These are phyloP conservation scores for Eretmocerus hayati DNA, from an alignment of 2,888 invertebrate genomes.

Conservation along the genomic window DNA sequence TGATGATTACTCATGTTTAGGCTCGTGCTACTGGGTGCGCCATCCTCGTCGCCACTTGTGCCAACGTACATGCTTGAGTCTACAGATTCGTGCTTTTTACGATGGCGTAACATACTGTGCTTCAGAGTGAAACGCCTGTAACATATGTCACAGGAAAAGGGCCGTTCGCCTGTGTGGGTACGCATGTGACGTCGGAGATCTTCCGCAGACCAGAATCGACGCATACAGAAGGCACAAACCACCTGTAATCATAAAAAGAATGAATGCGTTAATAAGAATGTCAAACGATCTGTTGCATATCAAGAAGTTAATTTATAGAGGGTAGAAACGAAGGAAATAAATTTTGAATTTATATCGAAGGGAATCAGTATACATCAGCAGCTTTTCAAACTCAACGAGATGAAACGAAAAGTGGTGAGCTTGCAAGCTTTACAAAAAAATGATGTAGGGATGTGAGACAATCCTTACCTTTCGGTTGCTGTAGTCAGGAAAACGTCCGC, in stretches of 20 bases:
- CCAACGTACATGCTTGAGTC: slow-evolving; percentile 52
- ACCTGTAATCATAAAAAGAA: slow-evolving; percentile 48
- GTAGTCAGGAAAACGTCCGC: slow-evolving; percentile 79
- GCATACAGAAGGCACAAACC: slow-evolving; percentile 86
- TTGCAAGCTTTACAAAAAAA: too few relatives aligned
- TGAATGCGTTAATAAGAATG: not conserved
- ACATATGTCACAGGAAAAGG: slow-evolving; percentile 88
- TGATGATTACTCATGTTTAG: slow-evolving; percentile 2
- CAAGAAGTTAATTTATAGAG: too few relatives aligned
- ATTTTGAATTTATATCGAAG: too few relatives aligned
- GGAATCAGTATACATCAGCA: too few relatives aligned
- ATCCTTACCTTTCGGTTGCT: slow-evolving; percentile 70
- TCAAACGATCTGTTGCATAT: too few relatives aligned
- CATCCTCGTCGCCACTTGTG: slow-evolving; percentile 52
- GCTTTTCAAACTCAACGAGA: too few relatives aligned
- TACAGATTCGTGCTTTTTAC: slow-evolving; percentile 76
- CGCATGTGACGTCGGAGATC: slow-evolving; percentile 90
- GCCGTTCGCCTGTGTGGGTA: slow-evolving; percentile 86
- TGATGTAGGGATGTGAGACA: too few relatives aligned
- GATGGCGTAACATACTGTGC: slow-evolving; percentile 89
- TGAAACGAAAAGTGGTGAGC: too few relatives aligned
- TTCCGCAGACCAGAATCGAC: slow-evolving; percentile 92
- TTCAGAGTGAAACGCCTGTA: slow-evolving; percentile 82
- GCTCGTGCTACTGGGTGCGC: not conserved
- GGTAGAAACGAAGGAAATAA: too few relatives aligned